Evolutionary conservation across 2,797 vertebrate genomes (phyloP).

Genomic region (Centroberyx gerrardi): DNA sequence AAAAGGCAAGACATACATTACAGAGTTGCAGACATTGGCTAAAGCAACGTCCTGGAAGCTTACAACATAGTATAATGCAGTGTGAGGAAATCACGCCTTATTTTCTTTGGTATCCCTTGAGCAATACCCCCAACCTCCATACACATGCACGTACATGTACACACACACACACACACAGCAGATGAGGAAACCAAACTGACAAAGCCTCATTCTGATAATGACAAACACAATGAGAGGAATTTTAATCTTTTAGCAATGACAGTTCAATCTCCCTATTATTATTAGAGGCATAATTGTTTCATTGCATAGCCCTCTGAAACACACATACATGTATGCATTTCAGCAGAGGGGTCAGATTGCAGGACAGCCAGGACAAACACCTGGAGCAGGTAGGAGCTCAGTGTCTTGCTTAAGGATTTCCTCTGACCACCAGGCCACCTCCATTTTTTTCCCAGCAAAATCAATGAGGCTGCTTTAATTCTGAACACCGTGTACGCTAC

Average conservation of each 20-base stretch:
- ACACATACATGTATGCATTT: background rate
- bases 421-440: background rate
- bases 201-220: background rate
- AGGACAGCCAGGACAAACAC: background rate
- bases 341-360: background rate
- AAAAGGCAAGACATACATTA: conserved; percentile 8
- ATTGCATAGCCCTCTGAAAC: no score
- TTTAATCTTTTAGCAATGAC: background rate
- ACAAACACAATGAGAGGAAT: background rate
- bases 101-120: conserved; percentile 35
- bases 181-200: background rate
- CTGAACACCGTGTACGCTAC: no score
- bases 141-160: background rate
- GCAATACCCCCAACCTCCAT: conserved; percentile 30
- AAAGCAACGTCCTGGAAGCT: conserved; percentile 7
- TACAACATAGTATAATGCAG: conserved; percentile 57
- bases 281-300: background rate
- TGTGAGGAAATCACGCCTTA: conserved; percentile 44
- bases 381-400: background rate
- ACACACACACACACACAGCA: background rate
- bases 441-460: no score
- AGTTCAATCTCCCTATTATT: background rate
- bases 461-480: no score
- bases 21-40: conserved; percentile 45
- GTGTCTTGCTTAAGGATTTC: background rate